Conservation (phyloP, 2,797 vertebrate genomes). For the Periparus ater region DNA sequence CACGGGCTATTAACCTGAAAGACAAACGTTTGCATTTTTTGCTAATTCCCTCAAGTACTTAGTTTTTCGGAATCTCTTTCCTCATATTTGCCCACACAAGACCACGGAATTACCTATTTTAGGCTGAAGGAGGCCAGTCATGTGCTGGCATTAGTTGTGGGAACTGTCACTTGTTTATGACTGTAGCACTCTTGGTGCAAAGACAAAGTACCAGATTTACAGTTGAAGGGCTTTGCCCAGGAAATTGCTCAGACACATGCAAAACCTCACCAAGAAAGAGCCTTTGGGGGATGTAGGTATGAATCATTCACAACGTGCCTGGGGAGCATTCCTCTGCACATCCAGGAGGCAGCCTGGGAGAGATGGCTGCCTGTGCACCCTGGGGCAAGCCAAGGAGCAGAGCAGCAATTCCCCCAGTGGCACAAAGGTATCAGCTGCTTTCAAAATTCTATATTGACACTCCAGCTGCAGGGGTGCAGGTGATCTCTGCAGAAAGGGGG, state of each 20-base stretch:
- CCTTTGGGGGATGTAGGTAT: neutral
- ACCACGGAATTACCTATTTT: neutral
- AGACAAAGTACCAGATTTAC: neutral
- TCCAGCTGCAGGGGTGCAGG: neutral
- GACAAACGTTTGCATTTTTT: conserved; percentile 16
- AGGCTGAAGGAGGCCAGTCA: neutral
- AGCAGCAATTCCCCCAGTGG: neutral
- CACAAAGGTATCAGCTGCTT: neutral
- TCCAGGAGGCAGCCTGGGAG: neutral
- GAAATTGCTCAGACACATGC: neutral
- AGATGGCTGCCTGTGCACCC: neutral
- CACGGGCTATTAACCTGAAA: conserved; percentile 10
- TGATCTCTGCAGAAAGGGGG: neutral
- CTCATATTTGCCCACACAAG: neutral
- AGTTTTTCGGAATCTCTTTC: neutral
- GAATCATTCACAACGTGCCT: neutral
- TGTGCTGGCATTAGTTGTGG: neutral
- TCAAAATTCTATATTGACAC: neutral
- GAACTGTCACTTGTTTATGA: conserved; percentile 10
- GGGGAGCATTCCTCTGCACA: neutral
- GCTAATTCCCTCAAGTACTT: conserved; percentile 19
- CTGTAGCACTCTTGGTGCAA: neutral
- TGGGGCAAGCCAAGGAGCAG: neutral
- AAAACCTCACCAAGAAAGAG: neutral
- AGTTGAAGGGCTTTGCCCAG: neutral